Evolutionary conservation across 2,888 invertebrate genomes (phyloP), one percentile per base, ranked within the genome.

Genomic region (Alsophila aescularia): DNA sequence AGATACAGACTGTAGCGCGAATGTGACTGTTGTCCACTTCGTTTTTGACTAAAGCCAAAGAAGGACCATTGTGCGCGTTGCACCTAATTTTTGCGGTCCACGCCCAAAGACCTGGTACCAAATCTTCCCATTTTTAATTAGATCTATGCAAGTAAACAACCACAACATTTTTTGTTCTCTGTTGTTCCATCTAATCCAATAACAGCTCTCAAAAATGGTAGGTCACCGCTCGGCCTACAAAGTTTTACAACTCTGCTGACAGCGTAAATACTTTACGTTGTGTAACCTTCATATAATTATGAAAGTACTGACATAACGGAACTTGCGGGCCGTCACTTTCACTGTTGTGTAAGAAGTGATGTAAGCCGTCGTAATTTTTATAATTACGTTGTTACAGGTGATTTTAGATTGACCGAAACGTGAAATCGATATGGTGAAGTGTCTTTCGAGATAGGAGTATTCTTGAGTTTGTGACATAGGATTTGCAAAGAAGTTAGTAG

Each of bases 281-380:
- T 52, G 54, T 60, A 64, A 64, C 58, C 60, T 52, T 57, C 47
- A 51, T 52, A 51, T 40, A 43, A 51, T 54, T 57, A 62, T 54
- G 60, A 60, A 60, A 62, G 64, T 60, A 57, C 72, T 40, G 65
- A 67, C 64, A 70, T 73, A 80, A 77, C 77, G 77, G 67, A 70
- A 77, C 76, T 65, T 56, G 62, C 41, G 29, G 32, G 61, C 62
- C 62, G 39, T 52, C 58, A 69, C 85, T 85, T 84, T 85, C 84
- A 58, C 83, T 77, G 71, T 75, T 62, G 44, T 52, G 49, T 60
- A 74, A 75, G 60, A 1, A 21, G 12, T 58, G 52, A 70, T 57
- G 69, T 58, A 73, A 75, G 44, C 57, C 27, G 36, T 24, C 56
- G 58, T 49, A 60, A 48, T 66, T 67, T 60, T 66, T 56, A 64